Evolutionary conservation across 2,113 vertebrate species (phyloP).

Genomic region (Corapipo altera): DNA sequence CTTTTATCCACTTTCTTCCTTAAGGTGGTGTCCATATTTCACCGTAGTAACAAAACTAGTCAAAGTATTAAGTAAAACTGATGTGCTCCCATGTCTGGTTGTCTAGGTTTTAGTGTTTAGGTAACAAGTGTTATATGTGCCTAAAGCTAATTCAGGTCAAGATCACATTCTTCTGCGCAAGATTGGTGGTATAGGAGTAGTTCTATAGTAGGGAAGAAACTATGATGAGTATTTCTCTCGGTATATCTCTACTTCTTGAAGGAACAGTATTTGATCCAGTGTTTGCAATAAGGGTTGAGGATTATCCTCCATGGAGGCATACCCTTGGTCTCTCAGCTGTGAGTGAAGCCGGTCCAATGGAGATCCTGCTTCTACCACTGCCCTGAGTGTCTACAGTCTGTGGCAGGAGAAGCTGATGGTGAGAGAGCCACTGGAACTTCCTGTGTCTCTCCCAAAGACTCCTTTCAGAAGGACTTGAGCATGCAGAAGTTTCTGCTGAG

Average conservation of each 20-base stretch:
- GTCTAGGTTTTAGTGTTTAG: neutral
- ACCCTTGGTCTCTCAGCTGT: neutral
- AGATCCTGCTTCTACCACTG: neutral
- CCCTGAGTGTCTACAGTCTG: neutral
- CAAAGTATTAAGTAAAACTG: neutral
- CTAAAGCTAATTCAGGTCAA: neutral
- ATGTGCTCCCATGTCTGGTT: neutral
- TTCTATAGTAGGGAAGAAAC: neutral
- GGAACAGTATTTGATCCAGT: neutral
- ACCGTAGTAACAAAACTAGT: neutral
- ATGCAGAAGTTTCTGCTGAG: neutral
- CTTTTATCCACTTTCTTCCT: neutral
- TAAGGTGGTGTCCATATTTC: neutral
- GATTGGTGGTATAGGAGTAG: neutral
- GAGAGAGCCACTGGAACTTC: neutral
- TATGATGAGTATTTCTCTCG: accelerated
- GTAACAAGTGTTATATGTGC: neutral
- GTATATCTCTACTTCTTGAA: accelerated
- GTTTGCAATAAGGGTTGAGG: neutral
- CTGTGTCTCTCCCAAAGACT: neutral
- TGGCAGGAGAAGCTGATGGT: neutral
- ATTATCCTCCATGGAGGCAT: neutral
- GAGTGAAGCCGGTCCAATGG: neutral
- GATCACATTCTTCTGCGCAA: neutral
- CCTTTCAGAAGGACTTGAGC: neutral